Evolutionary conservation across 2,888 invertebrate genomes (phyloP).

Genomic region (Caenorhabditis angaria): DNA sequence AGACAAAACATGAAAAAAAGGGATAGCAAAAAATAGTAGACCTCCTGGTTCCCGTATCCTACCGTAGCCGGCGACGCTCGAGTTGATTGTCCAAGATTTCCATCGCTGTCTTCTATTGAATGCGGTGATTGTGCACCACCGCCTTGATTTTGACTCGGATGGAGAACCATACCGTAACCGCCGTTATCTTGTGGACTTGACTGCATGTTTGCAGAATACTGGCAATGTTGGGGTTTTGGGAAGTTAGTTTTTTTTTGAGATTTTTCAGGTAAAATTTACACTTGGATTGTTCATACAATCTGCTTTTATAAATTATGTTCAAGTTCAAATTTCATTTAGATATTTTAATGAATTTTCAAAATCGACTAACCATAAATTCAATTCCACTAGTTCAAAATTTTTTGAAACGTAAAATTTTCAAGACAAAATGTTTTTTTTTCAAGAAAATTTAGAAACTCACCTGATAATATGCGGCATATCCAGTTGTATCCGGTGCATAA

Average conservation of each 20-base stretch:
- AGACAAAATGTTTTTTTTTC: too few species aligned
- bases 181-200: constrained; percentile 35
- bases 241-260: background rate
- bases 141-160: background rate
- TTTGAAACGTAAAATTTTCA: too few species aligned
- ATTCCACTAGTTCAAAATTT: too few species aligned
- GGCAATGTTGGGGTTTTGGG: too few species aligned
- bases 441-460: constrained; percentile 9
- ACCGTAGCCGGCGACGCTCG: constrained; percentile 65
- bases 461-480: constrained; percentile 44
- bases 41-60: constrained; percentile 3
- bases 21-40: background rate
- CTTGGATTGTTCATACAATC: too few species aligned
- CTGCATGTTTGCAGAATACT: constrained; percentile 46
- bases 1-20: too few species aligned
- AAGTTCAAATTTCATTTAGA: too few species aligned
- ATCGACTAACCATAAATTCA: too few species aligned
- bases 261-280: too few species aligned
- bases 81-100: constrained; percentile 45
- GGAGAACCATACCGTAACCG: background rate
- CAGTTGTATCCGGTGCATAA: constrained; percentile 37
- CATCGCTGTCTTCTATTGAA: constrained; percentile 53
- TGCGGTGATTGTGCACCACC: constrained; percentile 48
- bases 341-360: too few species aligned
- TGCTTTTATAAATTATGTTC: too few species aligned